Conservation (phyloP, 2,888 invertebrate species). For the Drosophila gaucha region DNA sequence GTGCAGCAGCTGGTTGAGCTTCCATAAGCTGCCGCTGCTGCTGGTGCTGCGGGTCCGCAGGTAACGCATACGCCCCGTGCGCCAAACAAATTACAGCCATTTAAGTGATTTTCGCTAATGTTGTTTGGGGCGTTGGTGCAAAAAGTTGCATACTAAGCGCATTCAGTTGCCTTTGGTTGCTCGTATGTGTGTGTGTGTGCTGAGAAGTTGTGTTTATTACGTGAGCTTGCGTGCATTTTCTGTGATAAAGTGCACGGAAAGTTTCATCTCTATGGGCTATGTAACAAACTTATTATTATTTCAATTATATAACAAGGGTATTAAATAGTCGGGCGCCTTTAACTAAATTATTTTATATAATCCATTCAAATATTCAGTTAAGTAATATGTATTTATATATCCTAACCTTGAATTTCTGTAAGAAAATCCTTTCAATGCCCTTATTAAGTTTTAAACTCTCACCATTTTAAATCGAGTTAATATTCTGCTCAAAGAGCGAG, state of each 20-base stretch:
- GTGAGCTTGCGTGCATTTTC: conserved; percentile 19
- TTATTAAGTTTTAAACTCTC: too few relatives aligned
- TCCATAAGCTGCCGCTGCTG: conserved; percentile 7
- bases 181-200: conserved; percentile 11
- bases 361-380: too few relatives aligned
- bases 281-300: background rate
- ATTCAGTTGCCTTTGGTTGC: conserved; percentile 19
- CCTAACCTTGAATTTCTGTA: too few relatives aligned
- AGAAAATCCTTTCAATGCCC: too few relatives aligned
- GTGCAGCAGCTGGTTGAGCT: conserved; percentile 10
- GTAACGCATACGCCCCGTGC: conserved; percentile 56
- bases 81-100: conserved; percentile 54
- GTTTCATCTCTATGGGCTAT: background rate
- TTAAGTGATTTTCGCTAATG: conserved; percentile 61
- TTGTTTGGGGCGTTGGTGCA: conserved; percentile 44
- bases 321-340: background rate
- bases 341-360: background rate
- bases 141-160: conserved; percentile 52
- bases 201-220: conserved; percentile 23
- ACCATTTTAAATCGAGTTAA: too few relatives aligned
- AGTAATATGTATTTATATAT: too few relatives aligned
- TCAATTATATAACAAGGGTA: background rate
- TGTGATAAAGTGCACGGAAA: conserved; percentile 9
- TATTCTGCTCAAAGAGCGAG: too few relatives aligned
- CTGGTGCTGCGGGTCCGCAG: conserved; percentile 1